These are phyloP conservation scores for Heliconius himera DNA, from an alignment of 1,140 invertebrate genomes.

Conservation along the genomic window DNA sequence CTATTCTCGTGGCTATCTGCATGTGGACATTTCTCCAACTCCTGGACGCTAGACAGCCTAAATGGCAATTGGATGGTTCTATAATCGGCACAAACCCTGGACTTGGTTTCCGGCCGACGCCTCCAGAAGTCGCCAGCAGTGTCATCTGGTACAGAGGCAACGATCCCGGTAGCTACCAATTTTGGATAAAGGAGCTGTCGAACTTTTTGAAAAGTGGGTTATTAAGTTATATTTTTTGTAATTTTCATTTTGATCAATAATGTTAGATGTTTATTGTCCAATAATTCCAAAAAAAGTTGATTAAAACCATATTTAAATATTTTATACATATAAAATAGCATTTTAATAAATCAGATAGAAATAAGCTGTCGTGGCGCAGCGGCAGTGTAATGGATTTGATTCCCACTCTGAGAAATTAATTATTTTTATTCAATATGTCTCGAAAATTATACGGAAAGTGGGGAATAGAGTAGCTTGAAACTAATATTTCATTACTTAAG, in stretches of 20 bases:
- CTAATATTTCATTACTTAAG: too few species aligned
- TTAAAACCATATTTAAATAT: too few species aligned
- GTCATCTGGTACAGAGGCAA: slow-evolving; percentile 95
- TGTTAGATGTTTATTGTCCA: too few species aligned
- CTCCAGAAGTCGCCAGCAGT: slow-evolving; percentile 95
- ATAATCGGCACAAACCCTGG: slow-evolving; percentile 96
- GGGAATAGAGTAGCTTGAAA: too few species aligned
- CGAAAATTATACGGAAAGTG: too few species aligned
- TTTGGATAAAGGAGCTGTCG: slow-evolving; percentile 89
- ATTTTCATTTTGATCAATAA: not conserved
- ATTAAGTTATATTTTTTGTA: not conserved
- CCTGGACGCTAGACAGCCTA: slow-evolving; percentile 92
- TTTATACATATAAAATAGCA: too few species aligned
- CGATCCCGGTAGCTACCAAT: slow-evolving; percentile 87
- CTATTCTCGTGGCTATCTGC: slow-evolving; percentile 93
- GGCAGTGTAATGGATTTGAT: too few species aligned
- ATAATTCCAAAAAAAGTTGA: not conserved
- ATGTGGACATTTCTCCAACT: slow-evolving; percentile 96
- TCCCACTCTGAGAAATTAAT: too few species aligned
- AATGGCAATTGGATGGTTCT: slow-evolving; percentile 90
- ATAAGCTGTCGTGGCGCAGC: too few species aligned
- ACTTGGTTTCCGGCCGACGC: slow-evolving; percentile 94
- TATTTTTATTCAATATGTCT: too few species aligned
- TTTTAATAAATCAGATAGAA: too few species aligned
- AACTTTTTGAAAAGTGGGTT: slow-evolving; percentile 84